These are phyloP conservation scores for Jaculus jaculus DNA, from an alignment of 2,113 vertebrate genomes.

Conservation along the genomic window DNA sequence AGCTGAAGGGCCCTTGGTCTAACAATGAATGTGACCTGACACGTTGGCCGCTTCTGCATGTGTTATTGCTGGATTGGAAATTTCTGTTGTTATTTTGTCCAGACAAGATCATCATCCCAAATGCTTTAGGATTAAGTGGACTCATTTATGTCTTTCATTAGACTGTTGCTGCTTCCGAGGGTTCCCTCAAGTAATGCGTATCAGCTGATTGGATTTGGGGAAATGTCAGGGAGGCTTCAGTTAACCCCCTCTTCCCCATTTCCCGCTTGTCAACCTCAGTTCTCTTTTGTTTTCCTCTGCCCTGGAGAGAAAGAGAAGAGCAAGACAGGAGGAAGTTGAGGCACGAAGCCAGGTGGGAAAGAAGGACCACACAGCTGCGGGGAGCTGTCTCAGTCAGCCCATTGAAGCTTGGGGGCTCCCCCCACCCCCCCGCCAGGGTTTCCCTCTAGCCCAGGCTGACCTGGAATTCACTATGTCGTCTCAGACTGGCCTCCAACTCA, in stretches of 20 bases:
- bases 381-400: not conserved
- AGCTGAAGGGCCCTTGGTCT: not conserved
- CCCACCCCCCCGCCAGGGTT: not conserved
- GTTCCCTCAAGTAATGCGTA: conserved; percentile 15
- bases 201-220: conserved; percentile 53
- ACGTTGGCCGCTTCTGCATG: not conserved
- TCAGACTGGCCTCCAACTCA: too few relatives aligned
- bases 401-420: not conserved
- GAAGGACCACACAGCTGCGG: too few relatives aligned
- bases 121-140: not conserved
- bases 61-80: not conserved
- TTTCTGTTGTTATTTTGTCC: conserved; percentile 30
- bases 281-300: not conserved
- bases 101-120: conserved; percentile 8
- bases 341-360: not conserved
- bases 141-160: conserved; percentile 6
- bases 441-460: too few relatives aligned
- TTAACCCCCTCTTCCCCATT: not conserved
- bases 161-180: not conserved
- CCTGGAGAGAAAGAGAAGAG: not conserved
- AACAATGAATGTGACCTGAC: not conserved
- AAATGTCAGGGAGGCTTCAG: conserved; percentile 10
- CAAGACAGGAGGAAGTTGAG: not conserved
- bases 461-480: too few relatives aligned
- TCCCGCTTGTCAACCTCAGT: not conserved